phyloP scores from a whole-genome alignment of 2,888 invertebrate species.

The Eupithecia vulgata region DNA sequence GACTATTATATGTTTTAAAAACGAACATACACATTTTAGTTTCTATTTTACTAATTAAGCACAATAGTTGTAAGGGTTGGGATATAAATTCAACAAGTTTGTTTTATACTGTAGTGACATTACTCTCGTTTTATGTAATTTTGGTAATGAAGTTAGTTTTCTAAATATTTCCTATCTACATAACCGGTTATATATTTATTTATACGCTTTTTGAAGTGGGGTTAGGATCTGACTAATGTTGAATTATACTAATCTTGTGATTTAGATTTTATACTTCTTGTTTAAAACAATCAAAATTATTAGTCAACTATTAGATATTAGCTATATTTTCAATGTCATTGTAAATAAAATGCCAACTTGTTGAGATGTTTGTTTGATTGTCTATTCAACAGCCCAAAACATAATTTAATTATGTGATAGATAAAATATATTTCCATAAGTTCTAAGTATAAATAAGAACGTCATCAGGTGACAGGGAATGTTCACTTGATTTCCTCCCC shows the following conservation, averaged over 20 bases:
- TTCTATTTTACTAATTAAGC: conserved; percentile 69
- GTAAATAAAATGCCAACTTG: conserved; percentile 85
- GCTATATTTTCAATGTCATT: conserved; percentile 84
- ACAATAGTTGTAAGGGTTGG: conserved; percentile 78
- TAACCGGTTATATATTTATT: conserved; percentile 12
- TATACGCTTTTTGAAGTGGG: conserved; percentile 58
- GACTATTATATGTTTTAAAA: conserved; percentile 64
- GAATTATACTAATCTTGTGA: conserved; percentile 78
- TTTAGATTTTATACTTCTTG: conserved; percentile 85
- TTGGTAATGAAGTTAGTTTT: conserved; percentile 61
- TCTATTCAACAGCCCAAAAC: conserved; percentile 52
- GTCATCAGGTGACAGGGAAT: conserved; percentile 56
- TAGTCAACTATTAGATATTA: conserved; percentile 82
- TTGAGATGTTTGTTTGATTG: conserved; percentile 75
- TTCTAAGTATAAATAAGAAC: conserved; percentile 43
- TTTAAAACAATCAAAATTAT: conserved; percentile 83
- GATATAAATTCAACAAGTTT: conserved; percentile 70
- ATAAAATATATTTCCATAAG: conserved; percentile 43
- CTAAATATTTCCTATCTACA: conserved; percentile 41
- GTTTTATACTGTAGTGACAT: conserved; percentile 46
- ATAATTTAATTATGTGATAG: conserved; percentile 51
- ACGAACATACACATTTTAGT: conserved; percentile 68
- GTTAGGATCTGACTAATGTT: conserved; percentile 76
- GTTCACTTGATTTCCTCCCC: conserved; percentile 88
- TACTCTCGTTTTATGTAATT: conserved; percentile 40